These are phyloP conservation scores for Sitobion miscanthi DNA, from an alignment of 1,140 invertebrate genomes.

Conservation along the genomic window DNA sequence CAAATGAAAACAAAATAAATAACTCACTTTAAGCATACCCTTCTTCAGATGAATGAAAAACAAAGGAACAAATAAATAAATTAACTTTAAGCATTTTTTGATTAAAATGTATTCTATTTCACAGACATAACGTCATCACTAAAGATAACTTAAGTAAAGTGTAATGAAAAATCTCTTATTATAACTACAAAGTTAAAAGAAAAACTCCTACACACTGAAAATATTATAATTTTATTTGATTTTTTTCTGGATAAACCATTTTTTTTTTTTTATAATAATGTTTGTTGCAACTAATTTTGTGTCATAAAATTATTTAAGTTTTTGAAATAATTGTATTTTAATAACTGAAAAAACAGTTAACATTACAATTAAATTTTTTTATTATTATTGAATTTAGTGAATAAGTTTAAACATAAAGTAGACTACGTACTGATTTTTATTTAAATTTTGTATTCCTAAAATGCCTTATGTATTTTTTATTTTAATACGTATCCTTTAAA, in stretches of 20 bases:
- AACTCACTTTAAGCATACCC: not conserved
- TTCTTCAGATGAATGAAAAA: not conserved
- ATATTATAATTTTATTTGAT: not conserved
- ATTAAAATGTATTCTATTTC: not conserved
- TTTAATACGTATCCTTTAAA: not conserved
- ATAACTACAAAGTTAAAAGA: not conserved
- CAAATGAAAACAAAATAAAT: not conserved
- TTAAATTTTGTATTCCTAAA: not conserved
- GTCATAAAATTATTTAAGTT: not conserved
- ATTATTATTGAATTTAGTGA: not conserved
- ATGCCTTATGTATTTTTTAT: not conserved
- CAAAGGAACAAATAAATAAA: not conserved
- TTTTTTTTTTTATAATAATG: not conserved
- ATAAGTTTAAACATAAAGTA: not conserved
- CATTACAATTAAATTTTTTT: too few relatives aligned
- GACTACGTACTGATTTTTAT: not conserved
- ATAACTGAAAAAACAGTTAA: too few relatives aligned
- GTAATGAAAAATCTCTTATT: not conserved
- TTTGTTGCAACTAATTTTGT: not conserved
- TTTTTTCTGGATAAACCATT: not conserved
- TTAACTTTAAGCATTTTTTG: not conserved
- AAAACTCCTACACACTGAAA: not conserved
- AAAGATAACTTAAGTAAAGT: not conserved
- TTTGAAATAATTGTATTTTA: not conserved
- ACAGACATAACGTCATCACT: not conserved